Base-by-base conservation (phyloP, 1,140 invertebrate genomes). In the Drosophila oshimai region DNA sequence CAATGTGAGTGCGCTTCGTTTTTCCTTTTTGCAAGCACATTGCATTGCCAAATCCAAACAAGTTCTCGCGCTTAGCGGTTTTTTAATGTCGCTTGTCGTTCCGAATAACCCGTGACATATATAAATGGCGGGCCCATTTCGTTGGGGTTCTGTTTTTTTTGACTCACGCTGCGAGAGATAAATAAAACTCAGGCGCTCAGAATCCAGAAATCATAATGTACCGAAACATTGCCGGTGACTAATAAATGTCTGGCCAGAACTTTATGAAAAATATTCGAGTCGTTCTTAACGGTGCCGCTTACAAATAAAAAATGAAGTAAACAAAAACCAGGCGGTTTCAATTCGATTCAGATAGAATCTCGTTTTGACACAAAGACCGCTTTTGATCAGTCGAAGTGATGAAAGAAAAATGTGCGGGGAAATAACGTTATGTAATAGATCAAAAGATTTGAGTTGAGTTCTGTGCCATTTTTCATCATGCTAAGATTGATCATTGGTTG, bases 211-310 rank as follows among this genome's bases (percentile, higher is more conserved):
- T 33, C 22, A 28, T 17, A 51, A 73, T 62, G 46, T 61, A 72
- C 49, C 42, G 50, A 72, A 64, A 55, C 36, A 51, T 65, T 47
- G 70, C 29, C 55, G 33, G 34, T 75, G 76, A 80, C 76, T 80
- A 75, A 80, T 65, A 50, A 60, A 26, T 42, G 58, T 18, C 45
- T 68, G 22, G 17, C 12, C 47, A 24, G 42, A 31, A 17, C 28
- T 29, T 69, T 70, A 29, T 70, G 44, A 70, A 70, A 70, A 70
- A 70, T 70, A 65, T 42, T 39, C 36, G 15, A 47, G 37, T 33
- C 36, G 33, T 29, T 67, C 22, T 36, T 79, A 79, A 74, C 76
- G 57, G 76, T 60, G 39, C 37, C 34, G 37, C 24, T 44, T 71
- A 55, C 47, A 79, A 47, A 36, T 45, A 12, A 15, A 26, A 33